Evolutionary conservation across 64 coral and sea anemone genomes (phyloP).

Genomic region (Anthopleura sola): DNA sequence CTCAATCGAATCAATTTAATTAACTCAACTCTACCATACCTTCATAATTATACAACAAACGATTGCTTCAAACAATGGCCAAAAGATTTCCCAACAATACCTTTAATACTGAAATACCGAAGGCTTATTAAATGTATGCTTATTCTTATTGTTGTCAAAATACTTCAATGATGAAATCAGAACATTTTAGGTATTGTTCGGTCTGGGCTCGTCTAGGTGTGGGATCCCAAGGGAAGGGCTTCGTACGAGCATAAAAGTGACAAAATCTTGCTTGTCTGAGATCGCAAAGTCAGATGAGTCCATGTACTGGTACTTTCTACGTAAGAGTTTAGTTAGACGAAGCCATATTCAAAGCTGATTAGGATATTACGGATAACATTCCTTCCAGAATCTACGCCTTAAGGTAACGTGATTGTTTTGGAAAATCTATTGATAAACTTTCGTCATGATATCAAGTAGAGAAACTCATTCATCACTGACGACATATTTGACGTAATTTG

Average conservation of each 20-base stretch:
- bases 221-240: neutral
- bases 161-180: slow-evolving; percentile 4
- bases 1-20: neutral
- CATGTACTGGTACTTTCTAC: neutral
- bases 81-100: neutral
- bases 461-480: too few species aligned
- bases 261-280: neutral
- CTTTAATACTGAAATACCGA: neutral
- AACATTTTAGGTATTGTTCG: neutral
- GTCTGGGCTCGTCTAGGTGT: neutral
- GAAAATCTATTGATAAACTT: too few species aligned
- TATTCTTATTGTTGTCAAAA: slow-evolving; percentile 2
- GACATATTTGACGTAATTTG: too few species aligned
- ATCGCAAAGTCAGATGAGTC: neutral
- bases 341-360: too few species aligned
- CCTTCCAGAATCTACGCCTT: too few species aligned
- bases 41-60: slow-evolving; percentile 4
- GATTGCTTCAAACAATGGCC: neutral
- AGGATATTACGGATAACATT: too few species aligned
- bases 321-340: too few species aligned
- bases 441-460: too few species aligned
- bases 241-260: slow-evolving; percentile 4
- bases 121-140: slow-evolving; percentile 6
- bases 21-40: neutral
- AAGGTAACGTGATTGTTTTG: too few species aligned